phyloP scores from a whole-genome alignment of 1,140 invertebrate species.

The Aphelinus certus region DNA sequence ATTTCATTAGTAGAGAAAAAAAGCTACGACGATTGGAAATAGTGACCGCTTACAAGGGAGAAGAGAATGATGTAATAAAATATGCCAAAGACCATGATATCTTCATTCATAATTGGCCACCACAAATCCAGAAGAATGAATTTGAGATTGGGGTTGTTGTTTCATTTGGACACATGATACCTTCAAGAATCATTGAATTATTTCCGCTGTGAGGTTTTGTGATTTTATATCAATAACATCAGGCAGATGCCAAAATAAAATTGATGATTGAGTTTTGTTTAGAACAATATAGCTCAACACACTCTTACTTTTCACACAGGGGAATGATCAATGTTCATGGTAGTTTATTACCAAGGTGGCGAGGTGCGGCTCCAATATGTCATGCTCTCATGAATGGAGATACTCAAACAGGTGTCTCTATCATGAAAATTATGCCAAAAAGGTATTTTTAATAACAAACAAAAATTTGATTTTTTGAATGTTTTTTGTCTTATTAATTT shows the following conservation, averaged over 20 bases:
- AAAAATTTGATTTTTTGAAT: background rate
- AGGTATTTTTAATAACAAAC: constrained; percentile 62
- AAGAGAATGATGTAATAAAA: constrained; percentile 66
- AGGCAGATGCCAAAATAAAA: too few species aligned
- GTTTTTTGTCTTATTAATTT: background rate
- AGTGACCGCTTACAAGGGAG: constrained; percentile 68
- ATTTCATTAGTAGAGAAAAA: constrained; percentile 44
- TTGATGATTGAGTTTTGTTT: background rate
- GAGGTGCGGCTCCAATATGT: constrained; percentile 89
- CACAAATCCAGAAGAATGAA: constrained; percentile 48
- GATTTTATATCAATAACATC: background rate
- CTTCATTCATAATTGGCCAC: constrained; percentile 69
- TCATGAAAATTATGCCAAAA: constrained; percentile 88
- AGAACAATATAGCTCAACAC: constrained; percentile 13
- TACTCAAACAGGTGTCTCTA: constrained; percentile 81
- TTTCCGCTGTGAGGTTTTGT: constrained; percentile 70
- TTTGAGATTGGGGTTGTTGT: constrained; percentile 77
- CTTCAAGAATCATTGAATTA: constrained; percentile 69
- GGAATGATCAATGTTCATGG: constrained; percentile 93
- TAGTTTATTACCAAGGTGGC: constrained; percentile 90
- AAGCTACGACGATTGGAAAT: constrained; percentile 65
- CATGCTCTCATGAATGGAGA: constrained; percentile 89
- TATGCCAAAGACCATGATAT: constrained; percentile 67
- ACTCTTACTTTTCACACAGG: constrained; percentile 66
- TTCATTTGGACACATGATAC: constrained; percentile 79